Evolutionary conservation across 2,888 invertebrate genomes (phyloP), one percentile per base, ranked within the genome.

Genomic region (Gymnoscelis rufifasciata): DNA sequence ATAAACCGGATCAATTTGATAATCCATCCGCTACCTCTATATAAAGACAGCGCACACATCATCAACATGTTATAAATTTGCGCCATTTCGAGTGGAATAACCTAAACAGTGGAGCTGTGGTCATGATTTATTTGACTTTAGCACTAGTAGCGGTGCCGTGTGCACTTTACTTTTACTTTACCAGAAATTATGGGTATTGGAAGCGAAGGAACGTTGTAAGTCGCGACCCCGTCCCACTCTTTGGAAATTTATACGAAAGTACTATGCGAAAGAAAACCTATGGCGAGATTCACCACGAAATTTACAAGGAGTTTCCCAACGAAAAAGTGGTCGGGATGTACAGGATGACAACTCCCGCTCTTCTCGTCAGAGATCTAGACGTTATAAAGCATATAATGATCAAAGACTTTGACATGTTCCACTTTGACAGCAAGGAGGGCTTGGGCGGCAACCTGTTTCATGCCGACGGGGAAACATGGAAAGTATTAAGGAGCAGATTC

Each of bases 291-390:
- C 49, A 66, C 4, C 55, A 64, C 35, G 65, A 72, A 1, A 26
- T 72, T 1, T 79, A 80, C 40, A 28, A 67, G 0, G 43, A 52
- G 3, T 79, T 53, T 38, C 71, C 73, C 0, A 54, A 74, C 3
- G 78, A 77, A 51, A 78, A 75, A 57, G 59, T 76, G 1, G 66
- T 81, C 1, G 81, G 81, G 1, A 8, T 78, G 0, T 80, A 67
- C 30, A 67, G 70, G 47, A 66, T 74, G 62, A 71, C 68, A 0
- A 62, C 64, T 2, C 78, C 78, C 0, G 55, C 58, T 37, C 29
- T 81, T 4, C 30, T 79, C 1, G 46, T 82, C 12, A 57, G 72
- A 12, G 80, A 82, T 48, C 56, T 74, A 15, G 78, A 82, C 8
- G 37, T 76, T 1, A 52, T 81, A 5, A 78, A 77, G 52, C 57